phyloP scores from a whole-genome alignment of 2,797 vertebrate species.

The Molothrus aeneus region DNA sequence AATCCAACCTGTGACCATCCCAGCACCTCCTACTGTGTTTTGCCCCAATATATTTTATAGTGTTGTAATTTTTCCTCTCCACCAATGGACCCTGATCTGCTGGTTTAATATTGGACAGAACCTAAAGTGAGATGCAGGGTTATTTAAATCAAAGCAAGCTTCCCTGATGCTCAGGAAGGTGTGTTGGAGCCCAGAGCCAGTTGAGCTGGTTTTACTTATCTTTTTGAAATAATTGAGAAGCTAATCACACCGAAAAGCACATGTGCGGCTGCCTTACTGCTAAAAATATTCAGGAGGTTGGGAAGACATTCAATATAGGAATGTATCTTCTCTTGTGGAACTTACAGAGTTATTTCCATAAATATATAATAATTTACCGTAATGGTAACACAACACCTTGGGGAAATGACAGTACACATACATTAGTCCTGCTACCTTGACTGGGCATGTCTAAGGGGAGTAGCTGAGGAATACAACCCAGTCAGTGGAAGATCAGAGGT shows the following conservation, averaged over 20 bases:
- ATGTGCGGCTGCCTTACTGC: not conserved
- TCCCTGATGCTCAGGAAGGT: not conserved
- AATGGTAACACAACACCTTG: not conserved
- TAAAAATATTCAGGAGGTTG: not conserved
- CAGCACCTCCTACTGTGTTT: not conserved
- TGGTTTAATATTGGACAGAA: not conserved
- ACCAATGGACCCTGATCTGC: not conserved
- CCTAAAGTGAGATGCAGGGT: not conserved
- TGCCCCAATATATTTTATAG: not conserved
- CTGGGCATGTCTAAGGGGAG: not conserved
- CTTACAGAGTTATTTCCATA: conserved; percentile 1
- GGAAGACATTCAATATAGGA: not conserved
- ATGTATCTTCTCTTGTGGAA: not conserved
- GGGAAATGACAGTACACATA: not conserved
- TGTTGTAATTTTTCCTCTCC: not conserved
- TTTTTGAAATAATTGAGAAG: conserved; percentile 4
- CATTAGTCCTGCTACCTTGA: not conserved
- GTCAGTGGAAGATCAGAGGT: not conserved
- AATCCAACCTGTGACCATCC: not conserved
- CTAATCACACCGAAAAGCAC: not conserved
- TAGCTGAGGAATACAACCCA: not conserved
- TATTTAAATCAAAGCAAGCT: not conserved
- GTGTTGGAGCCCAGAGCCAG: not conserved
- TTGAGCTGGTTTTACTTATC: not conserved
- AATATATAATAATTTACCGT: not conserved